phyloP scores from a whole-genome alignment of 1,140 invertebrate genomes.

The Drosophila pseudoobscura region DNA sequence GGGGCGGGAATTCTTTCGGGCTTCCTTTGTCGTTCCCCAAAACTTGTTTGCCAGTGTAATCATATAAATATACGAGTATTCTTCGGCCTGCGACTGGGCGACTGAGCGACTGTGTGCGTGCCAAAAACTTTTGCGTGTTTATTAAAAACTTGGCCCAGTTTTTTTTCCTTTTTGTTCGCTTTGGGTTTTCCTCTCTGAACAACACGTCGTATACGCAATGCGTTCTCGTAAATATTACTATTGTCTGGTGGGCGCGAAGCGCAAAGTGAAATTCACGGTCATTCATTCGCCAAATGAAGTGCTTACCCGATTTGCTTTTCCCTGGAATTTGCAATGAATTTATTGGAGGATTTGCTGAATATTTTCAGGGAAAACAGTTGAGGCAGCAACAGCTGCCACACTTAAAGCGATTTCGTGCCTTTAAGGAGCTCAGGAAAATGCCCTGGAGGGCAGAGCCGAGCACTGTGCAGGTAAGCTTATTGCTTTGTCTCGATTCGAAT shows the following conservation, averaged over 20 bases:
- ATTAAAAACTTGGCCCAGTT: conserved; percentile 74
- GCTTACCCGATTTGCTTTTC: conserved; percentile 1
- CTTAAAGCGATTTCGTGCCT: conserved; percentile 32
- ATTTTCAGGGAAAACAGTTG: conserved; percentile 4
- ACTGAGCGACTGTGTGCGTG: conserved; percentile 20
- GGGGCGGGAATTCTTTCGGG: no score
- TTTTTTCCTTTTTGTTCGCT: not conserved
- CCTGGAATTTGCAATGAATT: not conserved
- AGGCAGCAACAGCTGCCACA: conserved; percentile 6
- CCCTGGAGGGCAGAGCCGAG: conserved; percentile 1
- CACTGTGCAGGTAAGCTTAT: conserved; percentile 11
- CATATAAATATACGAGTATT: conserved; percentile 70
- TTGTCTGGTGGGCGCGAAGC: conserved; percentile 30
- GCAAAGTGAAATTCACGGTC: conserved; percentile 55
- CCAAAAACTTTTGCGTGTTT: conserved; percentile 67
- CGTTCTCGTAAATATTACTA: conserved; percentile 34
- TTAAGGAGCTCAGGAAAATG: conserved; percentile 35
- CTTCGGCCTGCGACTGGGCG: conserved; percentile 6
- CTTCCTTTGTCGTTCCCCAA: conserved; percentile 48
- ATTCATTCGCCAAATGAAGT: conserved; percentile 4
- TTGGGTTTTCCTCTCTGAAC: conserved; percentile 3
- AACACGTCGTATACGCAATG: conserved; percentile 24
- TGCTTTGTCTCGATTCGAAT: conserved; percentile 10
- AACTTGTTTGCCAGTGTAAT: conserved; percentile 63
- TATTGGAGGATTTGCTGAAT: not conserved